Evolutionary conservation across 1,140 invertebrate genomes (phyloP).

Genomic region (Hypothenemus hampei): DNA sequence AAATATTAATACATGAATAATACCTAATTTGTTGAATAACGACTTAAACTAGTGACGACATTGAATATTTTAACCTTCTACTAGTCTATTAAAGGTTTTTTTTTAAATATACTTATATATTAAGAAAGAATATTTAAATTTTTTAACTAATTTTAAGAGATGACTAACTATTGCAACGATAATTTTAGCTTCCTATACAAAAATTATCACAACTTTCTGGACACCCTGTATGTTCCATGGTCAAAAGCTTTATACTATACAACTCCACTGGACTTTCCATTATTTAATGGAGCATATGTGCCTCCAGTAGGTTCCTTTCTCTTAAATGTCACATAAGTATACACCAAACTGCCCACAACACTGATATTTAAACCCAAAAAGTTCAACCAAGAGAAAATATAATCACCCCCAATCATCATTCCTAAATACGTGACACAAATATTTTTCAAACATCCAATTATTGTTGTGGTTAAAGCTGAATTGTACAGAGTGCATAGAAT

Average conservation of each 20-base stretch:
- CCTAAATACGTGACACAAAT: conserved; percentile 88
- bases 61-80: too few relatives aligned
- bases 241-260: conserved; percentile 20
- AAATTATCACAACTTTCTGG: too few relatives aligned
- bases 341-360: conserved; percentile 75
- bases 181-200: too few relatives aligned
- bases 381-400: conserved; percentile 88
- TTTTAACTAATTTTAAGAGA: not conserved
- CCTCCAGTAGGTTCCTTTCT: conserved; percentile 48
- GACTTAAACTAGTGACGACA: too few relatives aligned
- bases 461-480: conserved; percentile 96
- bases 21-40: too few relatives aligned
- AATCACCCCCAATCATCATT: conserved; percentile 97
- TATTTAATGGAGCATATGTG: conserved; percentile 44
- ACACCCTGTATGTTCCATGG: not conserved
- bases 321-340: conserved; percentile 74
- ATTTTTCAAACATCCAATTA: conserved; percentile 96
- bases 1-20: too few relatives aligned
- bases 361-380: conserved; percentile 93
- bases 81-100: too few relatives aligned
- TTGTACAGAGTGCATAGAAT: conserved; percentile 94
- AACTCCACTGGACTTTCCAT: conserved; percentile 22
- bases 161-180: too few relatives aligned
- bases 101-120: not conserved
- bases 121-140: not conserved